phyloP scores from a whole-genome alignment of 30 jellyfish, hydroid and myxozoan species.

The Aurelia coerulea region DNA sequence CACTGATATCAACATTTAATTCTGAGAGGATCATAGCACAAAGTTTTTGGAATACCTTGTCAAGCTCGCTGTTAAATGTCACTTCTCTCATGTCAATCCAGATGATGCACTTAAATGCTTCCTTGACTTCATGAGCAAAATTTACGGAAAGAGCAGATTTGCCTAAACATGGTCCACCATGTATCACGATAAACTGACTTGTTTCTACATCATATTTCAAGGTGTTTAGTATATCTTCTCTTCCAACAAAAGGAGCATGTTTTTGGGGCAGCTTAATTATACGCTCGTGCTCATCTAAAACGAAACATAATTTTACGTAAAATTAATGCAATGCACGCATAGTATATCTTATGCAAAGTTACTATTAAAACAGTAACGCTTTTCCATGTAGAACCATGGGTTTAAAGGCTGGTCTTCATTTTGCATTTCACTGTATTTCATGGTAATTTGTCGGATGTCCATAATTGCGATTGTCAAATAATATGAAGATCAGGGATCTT shows the following conservation, averaged over 20 bases:
- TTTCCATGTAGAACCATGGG: too few species aligned
- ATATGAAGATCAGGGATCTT: too few species aligned
- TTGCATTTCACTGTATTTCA: too few species aligned
- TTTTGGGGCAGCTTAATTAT: neutral
- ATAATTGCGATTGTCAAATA: too few species aligned
- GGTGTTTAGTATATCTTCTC: neutral
- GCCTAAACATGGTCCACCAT: conserved; percentile 7
- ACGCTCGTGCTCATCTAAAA: neutral
- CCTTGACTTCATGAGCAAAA: neutral
- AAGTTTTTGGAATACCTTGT: neutral
- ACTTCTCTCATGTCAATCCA: conserved; percentile 7
- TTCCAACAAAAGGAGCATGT: neutral
- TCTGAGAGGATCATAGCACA: neutral
- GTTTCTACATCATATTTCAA: neutral
- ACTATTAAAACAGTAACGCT: too few species aligned
- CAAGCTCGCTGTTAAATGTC: neutral
- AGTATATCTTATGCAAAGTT: too few species aligned
- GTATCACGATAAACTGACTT: neutral
- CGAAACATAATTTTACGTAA: too few species aligned
- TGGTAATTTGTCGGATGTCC: too few species aligned
- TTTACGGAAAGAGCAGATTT: neutral
- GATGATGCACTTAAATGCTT: neutral
- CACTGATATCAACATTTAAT: neutral
- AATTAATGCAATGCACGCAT: too few species aligned
- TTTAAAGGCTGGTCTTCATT: too few species aligned